phyloP scores from a whole-genome alignment of 2,797 vertebrate genomes.

The Urophycis tenuis region DNA sequence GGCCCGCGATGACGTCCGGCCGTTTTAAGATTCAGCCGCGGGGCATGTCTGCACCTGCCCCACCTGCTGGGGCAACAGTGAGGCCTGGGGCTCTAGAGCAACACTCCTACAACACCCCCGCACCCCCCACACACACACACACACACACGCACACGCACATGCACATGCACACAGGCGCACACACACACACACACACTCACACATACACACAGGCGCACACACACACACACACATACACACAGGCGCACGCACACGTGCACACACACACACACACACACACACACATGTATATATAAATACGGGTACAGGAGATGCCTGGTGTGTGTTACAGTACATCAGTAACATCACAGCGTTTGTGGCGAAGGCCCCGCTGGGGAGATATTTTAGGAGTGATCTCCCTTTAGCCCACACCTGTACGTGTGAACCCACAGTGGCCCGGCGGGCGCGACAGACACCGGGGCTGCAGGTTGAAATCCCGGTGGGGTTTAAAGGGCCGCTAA shows the following conservation, averaged over 20 bases:
- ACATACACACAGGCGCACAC: too few relatives aligned
- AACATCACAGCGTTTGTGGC: conserved; percentile 19
- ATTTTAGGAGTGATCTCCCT: conserved; percentile 26
- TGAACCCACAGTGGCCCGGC: conserved; percentile 11
- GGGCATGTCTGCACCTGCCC: conserved; percentile 64
- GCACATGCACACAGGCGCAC: conserved; percentile 5
- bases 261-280: conserved; percentile 16
- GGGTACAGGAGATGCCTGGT: conserved; percentile 3
- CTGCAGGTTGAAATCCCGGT: conserved; percentile 15
- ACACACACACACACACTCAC: conserved; percentile 8
- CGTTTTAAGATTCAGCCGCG: conserved; percentile 55
- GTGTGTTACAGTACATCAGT: conserved; percentile 42
- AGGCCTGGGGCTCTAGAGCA: background rate
- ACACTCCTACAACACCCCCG: background rate
- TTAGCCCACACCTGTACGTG: conserved; percentile 32
- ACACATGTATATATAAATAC: too few relatives aligned
- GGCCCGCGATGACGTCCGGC: conserved; percentile 45
- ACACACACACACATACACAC: conserved; percentile 28
- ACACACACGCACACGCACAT: too few relatives aligned
- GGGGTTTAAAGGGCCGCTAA: conserved; percentile 23
- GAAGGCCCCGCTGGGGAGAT: conserved; percentile 14
- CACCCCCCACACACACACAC: conserved; percentile 36
- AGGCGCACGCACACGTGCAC: conserved; percentile 4
- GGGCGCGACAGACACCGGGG: too few relatives aligned
- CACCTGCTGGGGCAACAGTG: conserved; percentile 24